phyloP scores from a whole-genome alignment of 2,888 invertebrate genomes.

The Apamea sordens region DNA sequence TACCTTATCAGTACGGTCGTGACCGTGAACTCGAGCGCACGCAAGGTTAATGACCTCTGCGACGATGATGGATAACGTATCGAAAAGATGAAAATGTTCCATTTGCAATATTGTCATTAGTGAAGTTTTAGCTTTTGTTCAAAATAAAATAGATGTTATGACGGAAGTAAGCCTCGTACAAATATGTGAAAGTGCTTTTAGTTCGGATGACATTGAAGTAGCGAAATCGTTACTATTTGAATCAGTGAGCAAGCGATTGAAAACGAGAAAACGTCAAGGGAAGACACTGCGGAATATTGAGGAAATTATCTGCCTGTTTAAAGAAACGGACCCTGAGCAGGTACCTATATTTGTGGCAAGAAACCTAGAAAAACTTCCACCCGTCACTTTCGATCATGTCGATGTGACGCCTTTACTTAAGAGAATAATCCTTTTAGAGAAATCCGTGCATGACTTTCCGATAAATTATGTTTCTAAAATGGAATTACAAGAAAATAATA shows the following conservation, averaged over 20 bases:
- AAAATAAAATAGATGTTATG: constrained; percentile 17
- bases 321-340: constrained; percentile 1
- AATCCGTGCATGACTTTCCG: not conserved
- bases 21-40: constrained; percentile 4
- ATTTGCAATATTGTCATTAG: constrained; percentile 1
- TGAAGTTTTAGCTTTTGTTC: constrained; percentile 4
- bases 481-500: not conserved
- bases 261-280: constrained; percentile 1
- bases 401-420: too few species aligned
- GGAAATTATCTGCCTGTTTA: not conserved
- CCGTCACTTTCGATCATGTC: too few species aligned
- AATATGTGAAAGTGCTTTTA: constrained; percentile 38
- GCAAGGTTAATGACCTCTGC: constrained; percentile 3
- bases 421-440: not conserved
- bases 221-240: constrained; percentile 13
- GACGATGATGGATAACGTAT: not conserved
- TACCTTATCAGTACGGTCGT: too few species aligned
- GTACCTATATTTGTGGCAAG: not conserved
- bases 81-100: constrained; percentile 3
- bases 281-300: constrained; percentile 6
- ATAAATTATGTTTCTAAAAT: not conserved
- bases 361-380: too few species aligned
- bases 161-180: constrained; percentile 18
- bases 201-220: constrained; percentile 5
- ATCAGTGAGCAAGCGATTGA: not conserved